A percentile compares a stretch with the other conserved stretches of the same genome.
phyloP scores from a whole-genome alignment of 2,113 vertebrate species.

The Conger conger region DNA sequence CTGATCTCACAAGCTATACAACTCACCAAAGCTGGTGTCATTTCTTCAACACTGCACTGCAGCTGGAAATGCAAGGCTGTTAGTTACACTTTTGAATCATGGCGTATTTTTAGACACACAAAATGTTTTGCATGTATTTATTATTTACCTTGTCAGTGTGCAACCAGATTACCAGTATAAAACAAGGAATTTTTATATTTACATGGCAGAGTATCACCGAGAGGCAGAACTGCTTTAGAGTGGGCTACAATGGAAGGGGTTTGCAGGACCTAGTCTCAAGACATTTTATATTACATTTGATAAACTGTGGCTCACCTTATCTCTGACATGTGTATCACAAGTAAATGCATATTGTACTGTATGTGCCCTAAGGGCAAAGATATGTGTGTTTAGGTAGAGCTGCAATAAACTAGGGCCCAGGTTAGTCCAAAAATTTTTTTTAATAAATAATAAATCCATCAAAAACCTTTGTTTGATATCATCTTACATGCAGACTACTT shows the following conservation, averaged over 20 bases:
- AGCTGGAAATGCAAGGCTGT: constrained; percentile 66
- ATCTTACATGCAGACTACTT: too few relatives aligned
- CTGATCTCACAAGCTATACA: constrained; percentile 78
- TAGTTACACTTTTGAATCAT: constrained; percentile 68
- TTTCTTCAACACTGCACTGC: constrained; percentile 70
- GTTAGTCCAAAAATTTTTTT: too few relatives aligned
- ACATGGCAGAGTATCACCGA: constrained; percentile 49
- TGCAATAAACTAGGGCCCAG: too few relatives aligned
- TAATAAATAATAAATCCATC: too few relatives aligned
- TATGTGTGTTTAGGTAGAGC: too few relatives aligned
- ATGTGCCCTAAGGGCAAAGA: too few relatives aligned
- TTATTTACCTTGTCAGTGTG: constrained; percentile 70
- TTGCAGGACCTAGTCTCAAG: constrained; percentile 62
- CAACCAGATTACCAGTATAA: constrained; percentile 68
- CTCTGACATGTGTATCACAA: too few relatives aligned
- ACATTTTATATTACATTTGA: constrained; percentile 66
- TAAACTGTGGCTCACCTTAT: constrained; percentile 4
- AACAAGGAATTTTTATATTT: constrained; percentile 67
- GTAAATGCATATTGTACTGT: too few relatives aligned
- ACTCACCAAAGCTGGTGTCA: constrained; percentile 76
- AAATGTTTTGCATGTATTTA: constrained; percentile 65
- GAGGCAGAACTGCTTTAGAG: constrained; percentile 60
- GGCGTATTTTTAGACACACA: constrained; percentile 70
- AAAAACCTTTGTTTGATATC: too few relatives aligned
- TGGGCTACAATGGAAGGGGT: constrained; percentile 65